phyloP scores from a whole-genome alignment of 2,797 vertebrate genomes.

The Sitta carolinensis region DNA sequence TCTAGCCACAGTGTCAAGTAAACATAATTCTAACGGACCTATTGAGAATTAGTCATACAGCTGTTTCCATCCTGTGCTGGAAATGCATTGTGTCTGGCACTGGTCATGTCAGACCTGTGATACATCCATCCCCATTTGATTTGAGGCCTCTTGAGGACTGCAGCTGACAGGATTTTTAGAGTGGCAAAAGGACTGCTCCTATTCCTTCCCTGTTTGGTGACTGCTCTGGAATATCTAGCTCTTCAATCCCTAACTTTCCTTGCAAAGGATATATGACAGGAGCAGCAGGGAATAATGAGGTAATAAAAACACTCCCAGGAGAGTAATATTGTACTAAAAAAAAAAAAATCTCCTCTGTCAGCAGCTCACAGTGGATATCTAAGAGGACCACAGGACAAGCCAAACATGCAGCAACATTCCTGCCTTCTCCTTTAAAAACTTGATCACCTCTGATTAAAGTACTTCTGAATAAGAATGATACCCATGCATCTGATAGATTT shows the following conservation, averaged over 20 bases:
- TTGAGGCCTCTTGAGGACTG: neutral
- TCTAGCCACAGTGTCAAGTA: neutral
- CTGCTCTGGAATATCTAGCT: neutral
- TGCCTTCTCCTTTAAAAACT: neutral
- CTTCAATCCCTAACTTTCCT: neutral
- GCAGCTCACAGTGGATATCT: neutral
- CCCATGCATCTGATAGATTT: neutral
- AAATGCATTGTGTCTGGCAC: neutral
- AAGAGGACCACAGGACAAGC: neutral
- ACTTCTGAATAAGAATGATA: neutral
- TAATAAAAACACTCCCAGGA: neutral
- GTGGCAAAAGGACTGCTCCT: neutral
- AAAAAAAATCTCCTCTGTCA: neutral
- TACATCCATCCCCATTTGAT: neutral
- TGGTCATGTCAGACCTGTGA: neutral
- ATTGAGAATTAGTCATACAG: neutral
- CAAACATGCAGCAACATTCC: neutral
- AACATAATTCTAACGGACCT: neutral
- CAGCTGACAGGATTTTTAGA: neutral
- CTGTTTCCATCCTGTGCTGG: neutral
- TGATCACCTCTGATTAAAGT: neutral
- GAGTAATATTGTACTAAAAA: neutral
- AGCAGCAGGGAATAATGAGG: neutral
- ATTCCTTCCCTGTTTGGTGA: neutral
- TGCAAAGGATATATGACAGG: neutral